phyloP scores from a whole-genome alignment of 2,797 vertebrate genomes.

The Silurus lanzhouensis region DNA sequence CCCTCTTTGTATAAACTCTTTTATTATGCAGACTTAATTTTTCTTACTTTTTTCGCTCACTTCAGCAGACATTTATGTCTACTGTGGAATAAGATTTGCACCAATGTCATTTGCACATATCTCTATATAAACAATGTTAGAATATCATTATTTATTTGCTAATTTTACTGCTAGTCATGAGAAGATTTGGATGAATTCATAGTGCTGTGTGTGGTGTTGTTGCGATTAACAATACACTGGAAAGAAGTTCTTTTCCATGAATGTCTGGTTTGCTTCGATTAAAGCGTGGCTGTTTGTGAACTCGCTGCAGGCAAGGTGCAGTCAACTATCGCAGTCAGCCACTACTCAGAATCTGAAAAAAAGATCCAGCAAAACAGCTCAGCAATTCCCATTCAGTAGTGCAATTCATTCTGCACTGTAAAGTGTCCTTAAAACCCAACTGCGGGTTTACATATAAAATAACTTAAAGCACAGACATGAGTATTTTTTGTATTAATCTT shows the following conservation, averaged over 20 bases:
- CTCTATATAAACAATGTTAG: background rate
- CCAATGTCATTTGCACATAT: background rate
- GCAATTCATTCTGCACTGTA: background rate
- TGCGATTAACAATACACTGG: background rate
- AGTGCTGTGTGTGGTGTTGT: background rate
- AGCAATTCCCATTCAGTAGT: conserved; percentile 13
- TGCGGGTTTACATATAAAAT: conserved; percentile 18
- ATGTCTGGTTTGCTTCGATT: conserved; percentile 48
- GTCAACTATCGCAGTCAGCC: conserved; percentile 27
- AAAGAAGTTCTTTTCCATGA: conserved; percentile 1
- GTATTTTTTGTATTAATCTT: conserved; percentile 69
- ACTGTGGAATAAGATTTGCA: background rate
- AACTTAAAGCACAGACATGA: conserved; percentile 3
- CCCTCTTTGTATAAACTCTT: conserved; percentile 8
- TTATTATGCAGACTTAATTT: conserved; percentile 15
- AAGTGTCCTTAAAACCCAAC: background rate
- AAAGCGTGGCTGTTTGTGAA: conserved; percentile 26
- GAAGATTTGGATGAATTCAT: background rate
- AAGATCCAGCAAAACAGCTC: conserved; percentile 17
- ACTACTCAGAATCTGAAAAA: conserved; percentile 14
- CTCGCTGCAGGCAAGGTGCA: conserved; percentile 39
- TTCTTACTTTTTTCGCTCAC: background rate
- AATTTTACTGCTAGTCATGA: background rate
- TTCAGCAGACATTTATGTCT: background rate
- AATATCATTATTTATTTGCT: background rate